Evolutionary conservation across 2,113 vertebrate genomes (phyloP).

Genomic region (Rattus rattus): DNA sequence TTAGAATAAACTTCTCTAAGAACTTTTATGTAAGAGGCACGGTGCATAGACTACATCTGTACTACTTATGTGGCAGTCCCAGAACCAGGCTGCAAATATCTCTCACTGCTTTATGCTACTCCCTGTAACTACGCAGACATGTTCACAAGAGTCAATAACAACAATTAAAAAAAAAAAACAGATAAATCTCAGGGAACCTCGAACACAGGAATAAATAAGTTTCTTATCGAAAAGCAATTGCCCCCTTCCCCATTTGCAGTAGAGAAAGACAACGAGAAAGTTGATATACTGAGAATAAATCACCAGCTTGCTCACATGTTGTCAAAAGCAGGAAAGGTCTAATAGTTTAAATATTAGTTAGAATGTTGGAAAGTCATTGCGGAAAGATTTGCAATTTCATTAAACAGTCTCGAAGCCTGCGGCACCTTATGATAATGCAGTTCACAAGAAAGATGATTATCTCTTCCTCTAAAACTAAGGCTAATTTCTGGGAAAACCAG

Average conservation of each 20-base stretch:
- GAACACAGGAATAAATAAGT: not conserved
- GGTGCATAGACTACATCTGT: not conserved
- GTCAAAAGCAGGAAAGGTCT: not conserved
- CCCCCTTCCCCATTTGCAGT: not conserved
- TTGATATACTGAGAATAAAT: not conserved
- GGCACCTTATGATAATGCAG: constrained; percentile 25
- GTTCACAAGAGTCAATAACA: not conserved
- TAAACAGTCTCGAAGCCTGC: constrained; percentile 30
- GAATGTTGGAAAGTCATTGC: constrained; percentile 26
- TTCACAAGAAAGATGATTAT: constrained; percentile 23
- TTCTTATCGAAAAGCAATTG: not conserved
- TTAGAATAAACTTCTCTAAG: not conserved
- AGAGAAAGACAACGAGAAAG: not conserved
- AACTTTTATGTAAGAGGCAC: not conserved
- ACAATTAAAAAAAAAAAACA: not conserved
- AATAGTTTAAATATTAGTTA: constrained; percentile 53
- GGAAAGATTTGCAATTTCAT: constrained; percentile 51
- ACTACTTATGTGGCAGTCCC: not conserved
- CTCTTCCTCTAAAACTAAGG: constrained; percentile 25
- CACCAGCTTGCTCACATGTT: not conserved
- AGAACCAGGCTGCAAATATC: not conserved
- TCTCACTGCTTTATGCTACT: not conserved
- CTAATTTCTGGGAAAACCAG: not conserved
- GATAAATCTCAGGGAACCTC: not conserved
- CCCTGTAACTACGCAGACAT: not conserved